A percentile compares a stretch with the other conserved stretches of the same genome.
phyloP scores from a whole-genome alignment of 2,888 invertebrate genomes.

The Yponomeuta cagnagella region DNA sequence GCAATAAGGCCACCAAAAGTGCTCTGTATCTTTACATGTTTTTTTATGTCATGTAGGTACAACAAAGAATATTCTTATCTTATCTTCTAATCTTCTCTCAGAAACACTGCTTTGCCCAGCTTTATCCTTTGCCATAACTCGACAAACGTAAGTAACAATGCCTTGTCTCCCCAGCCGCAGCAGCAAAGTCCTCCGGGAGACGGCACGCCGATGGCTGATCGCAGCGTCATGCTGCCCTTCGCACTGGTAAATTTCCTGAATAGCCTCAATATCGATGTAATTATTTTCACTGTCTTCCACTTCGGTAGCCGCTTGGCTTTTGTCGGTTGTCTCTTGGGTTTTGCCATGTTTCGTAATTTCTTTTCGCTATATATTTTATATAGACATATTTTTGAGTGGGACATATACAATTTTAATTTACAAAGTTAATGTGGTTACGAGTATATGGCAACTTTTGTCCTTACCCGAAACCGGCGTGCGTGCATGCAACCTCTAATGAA shows the following conservation, averaged over 20 bases:
- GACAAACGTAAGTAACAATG: not conserved
- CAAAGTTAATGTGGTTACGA: too few species aligned
- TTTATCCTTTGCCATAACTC: not conserved
- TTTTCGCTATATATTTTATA: not conserved
- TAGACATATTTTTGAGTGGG: too few species aligned
- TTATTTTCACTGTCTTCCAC: conserved; percentile 43
- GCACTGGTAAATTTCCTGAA: conserved; percentile 74
- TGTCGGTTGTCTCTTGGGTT: conserved; percentile 22
- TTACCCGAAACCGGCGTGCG: too few species aligned
- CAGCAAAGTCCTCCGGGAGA: conserved; percentile 66
- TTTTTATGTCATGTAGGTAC: too few species aligned
- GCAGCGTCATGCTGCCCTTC: conserved; percentile 67
- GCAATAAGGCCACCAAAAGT: too few species aligned
- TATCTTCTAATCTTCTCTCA: too few species aligned
- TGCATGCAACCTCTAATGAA: too few species aligned
- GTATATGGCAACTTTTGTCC: too few species aligned
- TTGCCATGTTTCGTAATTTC: not conserved
- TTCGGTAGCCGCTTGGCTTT: conserved; percentile 35
- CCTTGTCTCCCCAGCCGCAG: conserved; percentile 45
- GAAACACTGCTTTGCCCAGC: too few species aligned
- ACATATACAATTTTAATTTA: too few species aligned
- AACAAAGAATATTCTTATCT: too few species aligned
- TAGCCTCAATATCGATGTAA: conserved; percentile 73
- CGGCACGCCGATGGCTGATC: conserved; percentile 48
- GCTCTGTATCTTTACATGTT: too few species aligned